Evolutionary conservation across 2,888 invertebrate species (phyloP).

Genomic region (Gonocerus acuteangulatus): DNA sequence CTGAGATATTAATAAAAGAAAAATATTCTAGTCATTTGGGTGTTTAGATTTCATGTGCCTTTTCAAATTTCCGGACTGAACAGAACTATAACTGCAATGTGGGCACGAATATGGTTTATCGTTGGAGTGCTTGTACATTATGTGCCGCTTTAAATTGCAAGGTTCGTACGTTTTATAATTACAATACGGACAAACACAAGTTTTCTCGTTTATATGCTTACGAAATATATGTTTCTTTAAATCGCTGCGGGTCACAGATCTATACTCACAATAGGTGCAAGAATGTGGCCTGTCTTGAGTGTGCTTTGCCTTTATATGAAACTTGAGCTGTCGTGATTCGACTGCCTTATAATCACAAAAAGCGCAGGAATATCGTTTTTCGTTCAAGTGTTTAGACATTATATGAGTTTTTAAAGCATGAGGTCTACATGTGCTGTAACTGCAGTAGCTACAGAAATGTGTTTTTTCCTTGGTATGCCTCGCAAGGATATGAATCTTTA

Average conservation of each 20-base stretch:
- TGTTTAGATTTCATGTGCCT: conserved; percentile 5
- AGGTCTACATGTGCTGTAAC: neutral
- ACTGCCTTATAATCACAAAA: conserved; percentile 7
- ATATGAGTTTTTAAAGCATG: conserved; percentile 5
- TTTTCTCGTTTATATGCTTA: conserved; percentile 8
- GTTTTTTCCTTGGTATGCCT: conserved; percentile 4
- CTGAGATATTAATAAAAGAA: too few relatives aligned
- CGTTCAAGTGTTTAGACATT: neutral
- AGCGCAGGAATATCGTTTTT: conserved; percentile 3
- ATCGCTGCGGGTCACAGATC: neutral
- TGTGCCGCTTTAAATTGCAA: neutral
- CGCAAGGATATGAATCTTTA: neutral
- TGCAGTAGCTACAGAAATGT: neutral
- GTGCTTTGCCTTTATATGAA: conserved; percentile 7
- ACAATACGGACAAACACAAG: conserved; percentile 1
- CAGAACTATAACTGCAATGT: conserved; percentile 4
- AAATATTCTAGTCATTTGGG: too few relatives aligned
- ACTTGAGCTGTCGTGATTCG: conserved; percentile 1
- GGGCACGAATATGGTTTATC: conserved; percentile 6
- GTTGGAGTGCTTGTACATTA: conserved; percentile 12
- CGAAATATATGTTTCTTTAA: conserved; percentile 3
- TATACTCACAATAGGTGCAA: conserved; percentile 12
- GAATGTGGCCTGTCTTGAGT: neutral
- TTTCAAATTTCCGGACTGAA: neutral
- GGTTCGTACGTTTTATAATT: neutral